These are phyloP conservation scores for Phalanger gymnotis DNA, from an alignment of 2,797 vertebrate genomes.

Conservation along the genomic window DNA sequence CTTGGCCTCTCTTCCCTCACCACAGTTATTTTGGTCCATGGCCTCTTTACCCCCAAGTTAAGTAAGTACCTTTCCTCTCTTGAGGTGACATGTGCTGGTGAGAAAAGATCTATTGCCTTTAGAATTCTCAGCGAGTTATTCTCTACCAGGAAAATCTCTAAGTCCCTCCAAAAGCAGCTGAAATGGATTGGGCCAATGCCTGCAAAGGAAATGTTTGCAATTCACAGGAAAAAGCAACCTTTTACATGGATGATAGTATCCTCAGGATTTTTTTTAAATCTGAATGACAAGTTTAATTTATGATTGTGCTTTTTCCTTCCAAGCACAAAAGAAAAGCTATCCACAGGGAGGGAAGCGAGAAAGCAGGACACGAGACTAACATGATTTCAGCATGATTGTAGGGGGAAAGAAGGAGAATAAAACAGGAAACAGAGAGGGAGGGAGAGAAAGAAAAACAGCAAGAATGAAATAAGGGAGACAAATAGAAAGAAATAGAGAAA, in stretches of 20 bases:
- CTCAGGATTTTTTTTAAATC: background rate
- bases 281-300: background rate
- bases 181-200: background rate
- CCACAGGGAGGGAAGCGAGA: background rate
- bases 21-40: background rate
- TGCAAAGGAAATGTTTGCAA: background rate
- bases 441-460: background rate
- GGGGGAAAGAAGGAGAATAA: background rate
- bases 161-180: background rate
- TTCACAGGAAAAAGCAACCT: background rate
- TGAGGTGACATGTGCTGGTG: background rate
- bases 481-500: too few species aligned
- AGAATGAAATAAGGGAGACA: background rate
- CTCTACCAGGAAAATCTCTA: background rate
- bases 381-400: background rate
- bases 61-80: background rate
- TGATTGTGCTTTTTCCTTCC: slow-evolving; percentile 16
- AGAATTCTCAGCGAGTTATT: background rate
- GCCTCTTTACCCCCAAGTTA: background rate
- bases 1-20: background rate
- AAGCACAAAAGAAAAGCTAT: background rate
- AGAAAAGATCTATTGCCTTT: background rate
- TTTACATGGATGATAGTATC: background rate
- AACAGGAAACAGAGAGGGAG: background rate
- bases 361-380: background rate